Evolutionary conservation across 2,113 vertebrate species (phyloP).

Genomic region (Sitta europaea): DNA sequence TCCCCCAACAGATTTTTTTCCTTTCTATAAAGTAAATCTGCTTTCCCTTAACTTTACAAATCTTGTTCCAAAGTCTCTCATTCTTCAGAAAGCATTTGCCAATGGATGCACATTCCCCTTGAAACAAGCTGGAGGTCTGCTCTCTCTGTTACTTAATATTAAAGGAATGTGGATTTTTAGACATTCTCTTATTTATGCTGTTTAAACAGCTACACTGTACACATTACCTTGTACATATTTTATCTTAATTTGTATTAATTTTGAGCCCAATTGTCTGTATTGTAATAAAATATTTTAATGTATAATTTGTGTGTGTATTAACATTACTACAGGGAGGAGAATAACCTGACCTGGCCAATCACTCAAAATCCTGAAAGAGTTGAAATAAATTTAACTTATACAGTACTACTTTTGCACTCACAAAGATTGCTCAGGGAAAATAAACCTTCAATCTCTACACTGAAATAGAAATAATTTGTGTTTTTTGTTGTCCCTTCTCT

Average conservation of each 20-base stretch:
- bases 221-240: slow-evolving; percentile 74
- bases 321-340: neutral
- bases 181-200: slow-evolving; percentile 37
- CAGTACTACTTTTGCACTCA: neutral
- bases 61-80: neutral
- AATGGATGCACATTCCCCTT: neutral
- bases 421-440: neutral
- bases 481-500: neutral
- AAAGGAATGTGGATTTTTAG: slow-evolving; percentile 29
- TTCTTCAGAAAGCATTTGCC: slow-evolving; percentile 6
- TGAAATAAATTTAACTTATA: neutral
- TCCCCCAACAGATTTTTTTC: neutral
- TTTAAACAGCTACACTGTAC: slow-evolving; percentile 54
- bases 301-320: slow-evolving; percentile 26
- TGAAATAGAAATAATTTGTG: neutral
- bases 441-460: neutral
- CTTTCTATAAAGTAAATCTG: neutral
- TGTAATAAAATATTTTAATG: slow-evolving; percentile 80
- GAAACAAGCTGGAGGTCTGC: neutral
- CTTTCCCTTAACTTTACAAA: neutral
- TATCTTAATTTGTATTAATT: slow-evolving; percentile 76
- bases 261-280: slow-evolving; percentile 64
- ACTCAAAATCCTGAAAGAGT: neutral
- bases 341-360: neutral
- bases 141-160: neutral